These are phyloP conservation scores for Ctenosaura bakeri DNA, from an alignment of 2,797 vertebrate species.

Conservation along the genomic window DNA sequence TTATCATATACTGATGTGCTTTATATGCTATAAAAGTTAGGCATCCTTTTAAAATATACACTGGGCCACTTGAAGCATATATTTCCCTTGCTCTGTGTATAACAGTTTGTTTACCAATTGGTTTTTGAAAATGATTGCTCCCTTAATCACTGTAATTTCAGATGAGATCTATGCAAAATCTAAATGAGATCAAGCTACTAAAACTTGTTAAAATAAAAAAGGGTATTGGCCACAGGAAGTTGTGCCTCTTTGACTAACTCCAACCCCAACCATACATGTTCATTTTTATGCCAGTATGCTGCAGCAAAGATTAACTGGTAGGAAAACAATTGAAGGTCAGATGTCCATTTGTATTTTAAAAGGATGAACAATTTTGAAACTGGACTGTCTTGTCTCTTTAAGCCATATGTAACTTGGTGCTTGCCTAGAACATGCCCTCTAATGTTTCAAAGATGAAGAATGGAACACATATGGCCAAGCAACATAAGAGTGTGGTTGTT, in stretches of 20 bases:
- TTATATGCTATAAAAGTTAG: slow-evolving; percentile 12
- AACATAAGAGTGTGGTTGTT: too few relatives aligned
- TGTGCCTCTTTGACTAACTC: background rate
- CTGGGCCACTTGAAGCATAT: slow-evolving; percentile 35
- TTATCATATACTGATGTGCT: background rate
- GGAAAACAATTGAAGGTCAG: slow-evolving; percentile 47
- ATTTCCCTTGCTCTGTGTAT: slow-evolving; percentile 17
- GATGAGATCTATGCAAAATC: slow-evolving; percentile 31
- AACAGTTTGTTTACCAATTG: slow-evolving; percentile 19
- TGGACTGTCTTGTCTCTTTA: background rate
- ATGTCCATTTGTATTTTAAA: slow-evolving; percentile 16
- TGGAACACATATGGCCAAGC: too few relatives aligned
- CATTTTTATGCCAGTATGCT: slow-evolving; percentile 23
- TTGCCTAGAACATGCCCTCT: background rate
- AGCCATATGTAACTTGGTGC: background rate
- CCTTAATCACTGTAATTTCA: slow-evolving; percentile 37
- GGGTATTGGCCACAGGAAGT: background rate
- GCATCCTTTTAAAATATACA: slow-evolving; percentile 29
- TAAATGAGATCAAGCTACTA: slow-evolving; percentile 43
- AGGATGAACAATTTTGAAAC: slow-evolving; percentile 16
- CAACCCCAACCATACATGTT: background rate
- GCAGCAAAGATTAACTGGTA: slow-evolving; percentile 55
- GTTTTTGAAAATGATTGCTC: slow-evolving; percentile 31
- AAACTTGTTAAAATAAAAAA: background rate
- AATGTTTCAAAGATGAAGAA: background rate